Percentiles rank a stretch among this genome's conserved stretches.
Evolutionary conservation across 1,140 invertebrate species (phyloP).

Genomic region (Drosophila baimaii): DNA sequence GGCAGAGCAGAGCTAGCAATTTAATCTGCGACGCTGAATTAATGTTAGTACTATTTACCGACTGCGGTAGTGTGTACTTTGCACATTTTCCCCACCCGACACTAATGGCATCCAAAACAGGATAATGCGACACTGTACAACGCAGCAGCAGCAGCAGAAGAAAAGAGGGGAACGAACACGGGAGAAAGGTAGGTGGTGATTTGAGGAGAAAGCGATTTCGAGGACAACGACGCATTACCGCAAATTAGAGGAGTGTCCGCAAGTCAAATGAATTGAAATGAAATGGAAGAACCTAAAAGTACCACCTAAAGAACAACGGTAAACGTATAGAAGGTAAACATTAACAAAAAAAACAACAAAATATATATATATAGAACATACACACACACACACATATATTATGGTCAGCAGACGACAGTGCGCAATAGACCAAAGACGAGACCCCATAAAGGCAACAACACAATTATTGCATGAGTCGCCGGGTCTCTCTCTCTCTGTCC

Average conservation of each 20-base stretch:
- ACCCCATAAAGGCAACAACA: slow-evolving; percentile 34
- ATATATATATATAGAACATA: slow-evolving; percentile 1
- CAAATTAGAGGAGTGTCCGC: slow-evolving; percentile 63
- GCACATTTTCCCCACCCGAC: not conserved
- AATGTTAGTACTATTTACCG: slow-evolving; percentile 18
- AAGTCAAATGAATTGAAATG: slow-evolving; percentile 42
- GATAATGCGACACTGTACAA: slow-evolving; percentile 3
- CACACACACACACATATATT: slow-evolving; percentile 7
- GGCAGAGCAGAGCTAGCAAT: not conserved
- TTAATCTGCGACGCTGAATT: not conserved
- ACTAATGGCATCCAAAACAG: slow-evolving; percentile 9
- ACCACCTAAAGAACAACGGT: slow-evolving; percentile 27
- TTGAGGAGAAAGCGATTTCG: slow-evolving; percentile 3
- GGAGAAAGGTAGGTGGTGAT: slow-evolving; percentile 12
- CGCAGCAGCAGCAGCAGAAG: not conserved
- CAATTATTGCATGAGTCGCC: slow-evolving; percentile 38
- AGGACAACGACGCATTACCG: slow-evolving; percentile 49
- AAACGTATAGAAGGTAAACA: slow-evolving; percentile 38
- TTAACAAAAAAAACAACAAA: slow-evolving; percentile 6
- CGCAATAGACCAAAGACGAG: slow-evolving; percentile 47
- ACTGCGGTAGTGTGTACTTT: slow-evolving; percentile 8
- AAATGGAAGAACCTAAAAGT: slow-evolving; percentile 33
- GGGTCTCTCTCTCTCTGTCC: slow-evolving; percentile 8
- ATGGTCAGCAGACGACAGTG: slow-evolving; percentile 45
- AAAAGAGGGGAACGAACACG: not conserved